Base-by-base conservation (phyloP, 2,888 invertebrate species). In the Cosmorhoe ocellata region DNA sequence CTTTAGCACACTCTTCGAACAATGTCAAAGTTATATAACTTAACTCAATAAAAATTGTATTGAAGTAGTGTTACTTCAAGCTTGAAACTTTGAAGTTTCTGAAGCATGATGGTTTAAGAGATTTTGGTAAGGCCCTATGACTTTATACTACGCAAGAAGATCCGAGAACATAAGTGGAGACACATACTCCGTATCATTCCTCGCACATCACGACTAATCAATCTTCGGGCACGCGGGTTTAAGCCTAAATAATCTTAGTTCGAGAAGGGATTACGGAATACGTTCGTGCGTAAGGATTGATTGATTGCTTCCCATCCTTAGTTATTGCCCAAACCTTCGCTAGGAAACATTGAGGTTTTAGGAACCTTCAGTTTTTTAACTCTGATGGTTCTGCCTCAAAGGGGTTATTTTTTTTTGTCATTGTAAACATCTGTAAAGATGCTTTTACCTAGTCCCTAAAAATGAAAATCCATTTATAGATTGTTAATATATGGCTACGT, bases 141-240 rank as follows among this genome's bases (percentile, higher is more conserved):
- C 6, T 7, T 24, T 24, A 7, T 18, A 14, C 14, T 14, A 18
- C n/a, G 18, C 14, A 33, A 18, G 18, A 4, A 18, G 14, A 33
- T 33, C 14, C 18, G n/a, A 1, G 33, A 33, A 14, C 14, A 18
- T 4, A 13, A 27, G 9, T 27, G 6, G 13, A 14, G 18, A 18
- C 18, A 28, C 6, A 40, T 22, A n/a, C 26, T 4, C 7, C 28
- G 44, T 14, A 43, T 44, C 33, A 50, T 47, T 51, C 46, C 42
- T 48, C 45, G 10, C 30, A 22, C 34, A 55, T 55, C 34, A 39
- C 30, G 14, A 55, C 46, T 48, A 51, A 59, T 61, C 57, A 54
- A 59, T 59, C 54, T 51, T 52, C 47, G 12, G 43, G 22, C n/a
- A 27, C 39, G 28, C 50, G 38, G 42, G 51, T 43, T 37, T 48